phyloP scores from a whole-genome alignment of 2,797 vertebrate species.

The Enteromius viviparus region DNA sequence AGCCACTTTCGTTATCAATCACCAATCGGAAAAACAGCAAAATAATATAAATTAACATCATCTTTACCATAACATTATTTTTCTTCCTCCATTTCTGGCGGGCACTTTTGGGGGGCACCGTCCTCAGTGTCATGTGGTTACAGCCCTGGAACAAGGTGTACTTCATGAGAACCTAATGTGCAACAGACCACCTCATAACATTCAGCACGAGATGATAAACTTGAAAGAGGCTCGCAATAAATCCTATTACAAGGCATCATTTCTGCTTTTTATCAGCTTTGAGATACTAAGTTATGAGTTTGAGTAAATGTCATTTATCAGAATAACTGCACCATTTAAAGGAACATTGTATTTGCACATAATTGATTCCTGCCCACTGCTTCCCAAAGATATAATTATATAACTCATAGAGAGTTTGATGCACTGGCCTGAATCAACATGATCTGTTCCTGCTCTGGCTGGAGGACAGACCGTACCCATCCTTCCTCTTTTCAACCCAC shows the following conservation, averaged over 20 bases:
- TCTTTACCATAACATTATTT: too few relatives aligned
- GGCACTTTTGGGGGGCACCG: not conserved
- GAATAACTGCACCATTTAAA: not conserved
- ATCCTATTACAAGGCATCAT: not conserved
- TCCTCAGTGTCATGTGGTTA: not conserved
- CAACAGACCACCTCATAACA: slow-evolving; percentile 9
- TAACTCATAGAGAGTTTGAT: slow-evolving; percentile 1
- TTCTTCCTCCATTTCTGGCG: too few relatives aligned
- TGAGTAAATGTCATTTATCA: not conserved
- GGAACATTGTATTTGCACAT: slow-evolving; percentile 4
- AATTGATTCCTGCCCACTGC: slow-evolving; percentile 25
- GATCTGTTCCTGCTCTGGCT: slow-evolving; percentile 11
- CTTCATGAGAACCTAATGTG: slow-evolving; percentile 24
- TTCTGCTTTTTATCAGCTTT: slow-evolving; percentile 30
- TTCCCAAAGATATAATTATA: slow-evolving; percentile 13
- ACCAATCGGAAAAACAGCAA: too few relatives aligned
- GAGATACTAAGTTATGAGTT: not conserved
- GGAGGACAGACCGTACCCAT: slow-evolving; percentile 23
- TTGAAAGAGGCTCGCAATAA: not conserved
- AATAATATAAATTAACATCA: too few relatives aligned
- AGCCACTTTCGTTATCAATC: too few relatives aligned
- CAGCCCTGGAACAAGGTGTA: not conserved
- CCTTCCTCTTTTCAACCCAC: slow-evolving; percentile 39
- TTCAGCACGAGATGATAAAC: slow-evolving; percentile 10
- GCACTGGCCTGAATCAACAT: not conserved